Base-by-base conservation (phyloP, 2,888 invertebrate genomes). In the Branchinecta sandiegonensis region DNA sequence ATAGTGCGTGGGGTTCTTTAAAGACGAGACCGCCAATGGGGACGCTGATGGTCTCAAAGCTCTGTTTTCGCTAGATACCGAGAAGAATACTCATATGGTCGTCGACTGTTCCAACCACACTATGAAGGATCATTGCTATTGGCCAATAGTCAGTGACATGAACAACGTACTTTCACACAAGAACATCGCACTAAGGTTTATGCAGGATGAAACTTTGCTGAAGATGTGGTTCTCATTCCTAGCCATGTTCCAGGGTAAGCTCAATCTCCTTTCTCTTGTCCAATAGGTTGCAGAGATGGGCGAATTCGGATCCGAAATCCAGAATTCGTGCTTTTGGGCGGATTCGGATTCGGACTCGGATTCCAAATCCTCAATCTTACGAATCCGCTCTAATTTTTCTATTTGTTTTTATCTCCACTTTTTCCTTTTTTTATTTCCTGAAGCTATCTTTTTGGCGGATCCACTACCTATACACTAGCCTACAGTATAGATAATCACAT, bases 71-170 rank as follows among this genome's bases (percentile, higher is more conserved):
- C 56, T 74, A 87, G 86, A 88, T 79, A 84, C 85, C 3, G 83
- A 83, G 37, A 85, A 85, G 75, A 93, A 92, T 77, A 87, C 86
- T 75, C 94, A 94, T 78, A 86, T 85, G 75, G 94, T 95, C 37
- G 94, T 96, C 66, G 93, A 95, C 77, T 96, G 96, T 77, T 89
- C 87, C 13, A 84, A 87, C 72, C 84, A 88, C 70, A 90, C 94
- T 37, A 94, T 97, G 93, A 94, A 93, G 80, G 92, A 95, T 76
- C 96, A 97, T 78, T 94, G 94, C 79, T 96, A 95, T 78, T 97
- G 96, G 96, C 95, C 96, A 1, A 82, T 96, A 9, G 94, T 96
- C 48, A 94, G 94, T 0, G 96, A 97, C 80, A 85, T 97, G 73
- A 95, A 95, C 77, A 97, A 96, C 78, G 90, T 97, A 67, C 82